Conservation (phyloP, 2,888 invertebrate species). For the Oasisia sp. region DNA sequence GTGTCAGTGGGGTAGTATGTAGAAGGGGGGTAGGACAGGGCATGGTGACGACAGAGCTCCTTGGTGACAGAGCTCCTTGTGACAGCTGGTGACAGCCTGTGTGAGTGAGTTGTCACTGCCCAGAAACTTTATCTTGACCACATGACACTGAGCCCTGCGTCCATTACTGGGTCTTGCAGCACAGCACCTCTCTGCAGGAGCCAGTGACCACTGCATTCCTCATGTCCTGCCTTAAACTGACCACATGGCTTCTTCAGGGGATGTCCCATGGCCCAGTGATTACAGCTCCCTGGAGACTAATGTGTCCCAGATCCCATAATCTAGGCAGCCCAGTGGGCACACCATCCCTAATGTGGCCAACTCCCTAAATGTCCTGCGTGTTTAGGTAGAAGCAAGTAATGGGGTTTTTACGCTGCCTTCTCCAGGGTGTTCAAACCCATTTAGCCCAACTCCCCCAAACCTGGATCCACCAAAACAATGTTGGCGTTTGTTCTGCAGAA, state of each 20-base stretch:
- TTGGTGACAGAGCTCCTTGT: background rate
- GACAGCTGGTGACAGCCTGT: constrained; percentile 5
- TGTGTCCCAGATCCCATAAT: background rate
- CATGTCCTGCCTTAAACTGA: background rate
- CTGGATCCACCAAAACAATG: background rate
- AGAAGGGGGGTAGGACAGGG: no score
- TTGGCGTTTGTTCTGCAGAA: background rate
- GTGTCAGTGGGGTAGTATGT: no score
- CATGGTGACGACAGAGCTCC: background rate
- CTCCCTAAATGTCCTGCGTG: background rate
- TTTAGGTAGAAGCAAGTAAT: background rate
- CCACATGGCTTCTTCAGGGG: background rate
- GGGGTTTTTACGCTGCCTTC: background rate
- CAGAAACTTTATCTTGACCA: background rate
- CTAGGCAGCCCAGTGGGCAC: background rate
- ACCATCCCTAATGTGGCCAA: background rate
- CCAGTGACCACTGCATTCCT: background rate
- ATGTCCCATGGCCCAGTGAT: background rate
- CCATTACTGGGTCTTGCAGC: background rate
- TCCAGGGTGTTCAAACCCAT: background rate
- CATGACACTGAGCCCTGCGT: background rate
- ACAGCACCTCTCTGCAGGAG: background rate
- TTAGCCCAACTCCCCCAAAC: background rate
- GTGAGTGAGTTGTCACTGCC: background rate
- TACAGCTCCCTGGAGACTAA: background rate